Evolutionary conservation across 1,140 invertebrate species (phyloP).

Genomic region (Aphis gossypii): DNA sequence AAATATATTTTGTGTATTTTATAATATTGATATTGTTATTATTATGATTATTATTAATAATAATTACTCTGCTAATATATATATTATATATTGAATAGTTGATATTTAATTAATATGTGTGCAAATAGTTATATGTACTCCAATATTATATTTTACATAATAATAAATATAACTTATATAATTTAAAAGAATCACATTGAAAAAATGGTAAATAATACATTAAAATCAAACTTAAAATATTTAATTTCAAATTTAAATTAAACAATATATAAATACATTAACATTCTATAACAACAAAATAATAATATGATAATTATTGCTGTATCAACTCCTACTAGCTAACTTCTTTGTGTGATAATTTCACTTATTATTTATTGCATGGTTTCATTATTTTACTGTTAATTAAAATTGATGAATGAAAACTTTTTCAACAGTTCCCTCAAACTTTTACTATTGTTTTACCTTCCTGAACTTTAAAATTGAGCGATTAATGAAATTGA

Average conservation of each 20-base stretch:
- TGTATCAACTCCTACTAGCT: not conserved
- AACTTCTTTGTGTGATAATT: not conserved
- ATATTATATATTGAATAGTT: too few relatives aligned
- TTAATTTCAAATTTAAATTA: not conserved
- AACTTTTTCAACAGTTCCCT: not conserved
- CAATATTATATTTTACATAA: not conserved
- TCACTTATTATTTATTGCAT: conserved; percentile 17
- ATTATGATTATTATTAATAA: too few relatives aligned
- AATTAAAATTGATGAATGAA: conserved; percentile 19
- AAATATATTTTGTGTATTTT: not conserved
- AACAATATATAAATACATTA: not conserved
- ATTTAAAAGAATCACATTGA: not conserved
- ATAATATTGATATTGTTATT: not conserved
- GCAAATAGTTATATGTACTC: too few relatives aligned
- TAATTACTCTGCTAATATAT: too few relatives aligned
- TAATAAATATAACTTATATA: too few relatives aligned
- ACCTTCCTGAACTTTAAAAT: not conserved
- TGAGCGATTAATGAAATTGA: not conserved
- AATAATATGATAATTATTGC: not conserved
- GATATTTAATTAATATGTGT: too few relatives aligned
- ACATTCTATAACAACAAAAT: not conserved
- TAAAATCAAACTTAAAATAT: not conserved
- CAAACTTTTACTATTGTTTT: conserved; percentile 36
- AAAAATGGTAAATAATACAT: not conserved
- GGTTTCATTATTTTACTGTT: conserved; percentile 30